phyloP scores from a whole-genome alignment of 1,140 invertebrate genomes.

The Caenorhabditis tropicalis region DNA sequence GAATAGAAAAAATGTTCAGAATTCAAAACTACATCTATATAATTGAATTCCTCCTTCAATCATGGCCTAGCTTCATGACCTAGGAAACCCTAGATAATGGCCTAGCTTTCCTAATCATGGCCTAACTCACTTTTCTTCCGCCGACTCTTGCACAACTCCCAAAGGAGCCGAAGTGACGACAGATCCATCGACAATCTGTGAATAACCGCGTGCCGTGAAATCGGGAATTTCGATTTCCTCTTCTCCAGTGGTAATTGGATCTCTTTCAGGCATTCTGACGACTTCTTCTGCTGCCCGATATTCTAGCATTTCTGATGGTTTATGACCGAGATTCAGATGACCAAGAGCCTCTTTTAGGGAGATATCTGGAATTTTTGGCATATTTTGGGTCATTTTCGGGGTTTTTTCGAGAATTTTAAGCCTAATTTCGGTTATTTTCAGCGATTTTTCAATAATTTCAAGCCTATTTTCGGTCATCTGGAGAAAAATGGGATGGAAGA shows the following conservation, averaged over 20 bases:
- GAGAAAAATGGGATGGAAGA: too few species aligned
- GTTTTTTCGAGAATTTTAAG: not conserved
- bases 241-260: constrained; percentile 8
- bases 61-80: too few species aligned
- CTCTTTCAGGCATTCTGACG: not conserved
- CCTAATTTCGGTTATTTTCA: too few species aligned
- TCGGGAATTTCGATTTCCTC: constrained; percentile 1
- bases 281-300: not conserved
- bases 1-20: too few species aligned
- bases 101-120: too few species aligned
- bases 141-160: constrained; percentile 1
- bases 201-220: not conserved
- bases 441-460: not conserved
- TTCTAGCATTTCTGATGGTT: not conserved
- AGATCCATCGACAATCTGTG: not conserved
- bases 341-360: not conserved
- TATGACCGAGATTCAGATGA: not conserved
- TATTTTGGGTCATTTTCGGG: too few species aligned
- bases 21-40: too few species aligned
- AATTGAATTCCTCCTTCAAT: too few species aligned
- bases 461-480: too few species aligned
- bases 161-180: too few species aligned
- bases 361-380: not conserved
- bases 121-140: not conserved
- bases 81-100: too few species aligned